Evolutionary conservation across 1,140 invertebrate genomes (phyloP).

Genomic region (Saccostrea glomerata): DNA sequence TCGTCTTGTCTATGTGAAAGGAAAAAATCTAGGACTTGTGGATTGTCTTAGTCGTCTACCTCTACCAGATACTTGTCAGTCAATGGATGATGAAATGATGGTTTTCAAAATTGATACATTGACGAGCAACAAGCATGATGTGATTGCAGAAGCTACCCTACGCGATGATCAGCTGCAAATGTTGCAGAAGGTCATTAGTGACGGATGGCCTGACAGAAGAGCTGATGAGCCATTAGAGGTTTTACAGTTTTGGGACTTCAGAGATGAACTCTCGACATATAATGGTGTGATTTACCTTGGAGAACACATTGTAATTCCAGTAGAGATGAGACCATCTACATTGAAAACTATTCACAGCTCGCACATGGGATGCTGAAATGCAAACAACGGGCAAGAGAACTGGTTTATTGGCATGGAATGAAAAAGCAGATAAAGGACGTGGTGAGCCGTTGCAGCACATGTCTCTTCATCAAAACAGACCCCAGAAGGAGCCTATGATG

Average conservation of each 20-base stretch:
- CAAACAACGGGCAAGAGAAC: constrained; percentile 73
- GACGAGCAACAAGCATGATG: constrained; percentile 6
- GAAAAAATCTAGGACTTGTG: constrained; percentile 61
- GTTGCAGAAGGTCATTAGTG: constrained; percentile 37
- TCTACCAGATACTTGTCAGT: constrained; percentile 11
- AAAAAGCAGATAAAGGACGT: constrained; percentile 77
- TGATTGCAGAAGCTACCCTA: constrained; percentile 28
- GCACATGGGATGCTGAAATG: constrained; percentile 78
- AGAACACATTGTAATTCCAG: constrained; percentile 73
- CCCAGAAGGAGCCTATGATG: constrained; percentile 55
- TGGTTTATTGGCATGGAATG: constrained; percentile 79
- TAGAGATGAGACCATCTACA: constrained; percentile 68
- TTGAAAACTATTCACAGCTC: constrained; percentile 76
- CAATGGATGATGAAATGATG: constrained; percentile 41
- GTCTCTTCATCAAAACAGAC: constrained; percentile 67
- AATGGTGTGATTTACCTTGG: constrained; percentile 72
- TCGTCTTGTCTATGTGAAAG: constrained; percentile 56
- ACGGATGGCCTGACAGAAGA: constrained; percentile 46
- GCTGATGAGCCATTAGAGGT: constrained; percentile 18
- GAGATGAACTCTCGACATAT: constrained; percentile 70
- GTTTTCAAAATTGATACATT: constrained; percentile 38
- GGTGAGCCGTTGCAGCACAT: constrained; percentile 76
- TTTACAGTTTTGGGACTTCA: constrained; percentile 69
- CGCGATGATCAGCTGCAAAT: constrained; percentile 36
- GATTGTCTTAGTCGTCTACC: constrained; percentile 58